A percentile compares a stretch with the other conserved stretches of the same genome.
Conservation (phyloP, 2,888 invertebrate genomes). For the Troglohyphantes excavatus region DNA sequence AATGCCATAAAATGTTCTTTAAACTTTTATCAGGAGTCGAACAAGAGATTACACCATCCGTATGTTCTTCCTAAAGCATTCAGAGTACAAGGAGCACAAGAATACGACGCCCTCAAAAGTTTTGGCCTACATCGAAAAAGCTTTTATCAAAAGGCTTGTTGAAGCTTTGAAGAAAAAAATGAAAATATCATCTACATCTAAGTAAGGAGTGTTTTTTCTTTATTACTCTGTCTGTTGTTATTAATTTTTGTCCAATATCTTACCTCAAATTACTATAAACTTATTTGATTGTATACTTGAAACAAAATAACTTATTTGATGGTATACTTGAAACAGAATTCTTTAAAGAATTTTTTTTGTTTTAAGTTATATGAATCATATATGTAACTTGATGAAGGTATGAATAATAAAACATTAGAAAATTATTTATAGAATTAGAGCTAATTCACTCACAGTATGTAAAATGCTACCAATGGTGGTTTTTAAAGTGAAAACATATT, state of each 20-base stretch:
- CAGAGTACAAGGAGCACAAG: conserved; percentile 89
- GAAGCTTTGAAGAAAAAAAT: conserved; percentile 69
- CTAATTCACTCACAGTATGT: too few species aligned
- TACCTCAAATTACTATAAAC: too few species aligned
- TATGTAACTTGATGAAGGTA: too few species aligned
- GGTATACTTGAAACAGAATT: too few species aligned
- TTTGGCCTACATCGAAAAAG: conserved; percentile 88
- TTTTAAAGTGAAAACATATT: too few species aligned
- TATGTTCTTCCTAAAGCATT: conserved; percentile 89
- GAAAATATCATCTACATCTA: conserved; percentile 6
- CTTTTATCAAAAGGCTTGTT: conserved; percentile 81
- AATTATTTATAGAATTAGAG: too few species aligned
- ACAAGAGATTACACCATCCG: conserved; percentile 87
- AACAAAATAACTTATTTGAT: too few species aligned
- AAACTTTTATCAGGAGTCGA: conserved; percentile 81
- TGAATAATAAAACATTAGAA: too few species aligned
- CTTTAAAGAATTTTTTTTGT: too few species aligned
- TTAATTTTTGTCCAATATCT: background rate
- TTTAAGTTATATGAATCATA: too few species aligned
- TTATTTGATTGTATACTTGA: too few species aligned
- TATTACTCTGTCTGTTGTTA: background rate
- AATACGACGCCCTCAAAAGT: conserved; percentile 88
- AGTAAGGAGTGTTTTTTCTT: conserved; percentile 44
- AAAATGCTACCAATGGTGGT: too few species aligned
- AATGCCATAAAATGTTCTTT: conserved; percentile 2